Percentiles rank a stretch among this genome's conserved stretches.
Evolutionary conservation across 2,113 vertebrate genomes (phyloP).

Genomic region (Urocynchramus pylzowi): DNA sequence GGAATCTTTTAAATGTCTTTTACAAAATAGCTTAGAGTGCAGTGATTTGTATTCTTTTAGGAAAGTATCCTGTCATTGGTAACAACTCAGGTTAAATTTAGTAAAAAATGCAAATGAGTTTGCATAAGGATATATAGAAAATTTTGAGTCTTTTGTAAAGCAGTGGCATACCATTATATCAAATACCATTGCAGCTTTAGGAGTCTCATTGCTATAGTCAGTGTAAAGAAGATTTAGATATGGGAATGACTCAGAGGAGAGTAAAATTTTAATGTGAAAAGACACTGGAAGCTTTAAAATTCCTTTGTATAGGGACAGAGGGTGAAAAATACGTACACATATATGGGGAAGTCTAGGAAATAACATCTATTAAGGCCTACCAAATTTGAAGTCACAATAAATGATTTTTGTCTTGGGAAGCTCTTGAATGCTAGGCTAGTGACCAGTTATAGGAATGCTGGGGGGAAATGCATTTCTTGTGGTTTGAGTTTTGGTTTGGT

Average conservation of each 20-base stretch:
- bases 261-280: neutral
- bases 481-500: neutral
- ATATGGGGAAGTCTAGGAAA: neutral
- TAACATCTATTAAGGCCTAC: neutral
- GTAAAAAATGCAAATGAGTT: neutral
- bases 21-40: neutral
- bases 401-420: neutral
- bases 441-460: neutral
- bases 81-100: neutral
- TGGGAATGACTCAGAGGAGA: neutral
- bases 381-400: neutral
- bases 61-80: neutral
- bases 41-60: neutral
- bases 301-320: neutral
- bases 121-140: neutral
- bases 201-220: neutral
- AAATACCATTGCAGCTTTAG: neutral
- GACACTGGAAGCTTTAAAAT: neutral
- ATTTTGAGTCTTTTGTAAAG: neutral
- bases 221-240: neutral
- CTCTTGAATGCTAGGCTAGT: neutral
- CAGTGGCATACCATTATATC: neutral
- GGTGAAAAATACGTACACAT: neutral
- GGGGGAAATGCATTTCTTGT: neutral
- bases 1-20: neutral